Evolutionary conservation across 2,113 vertebrate species (phyloP), one percentile per base, ranked within the genome.

Genomic region (Nesogale talazaci): DNA sequence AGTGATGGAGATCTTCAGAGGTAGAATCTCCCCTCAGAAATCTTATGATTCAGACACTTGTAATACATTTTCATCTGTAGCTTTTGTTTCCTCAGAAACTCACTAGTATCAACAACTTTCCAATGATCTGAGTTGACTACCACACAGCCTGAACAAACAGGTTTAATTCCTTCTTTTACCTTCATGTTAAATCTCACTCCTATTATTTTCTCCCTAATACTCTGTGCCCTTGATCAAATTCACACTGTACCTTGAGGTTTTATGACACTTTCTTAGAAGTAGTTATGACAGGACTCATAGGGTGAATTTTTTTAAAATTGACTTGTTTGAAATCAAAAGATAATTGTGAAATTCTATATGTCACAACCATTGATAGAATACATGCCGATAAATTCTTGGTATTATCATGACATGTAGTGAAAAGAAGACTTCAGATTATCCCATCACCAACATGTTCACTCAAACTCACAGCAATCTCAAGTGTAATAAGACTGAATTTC

Each of bases 301-400:
- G 46, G 46, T 52, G 95, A 77, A 97, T 14, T 42, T 76, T 36
- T 88, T 96, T 38, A 38, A 31, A 79, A 27, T 95, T 95, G 86
- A 97, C 97, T 95, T 95, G 86, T 97, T 97, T 97, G 87, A 94
- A 74, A 96, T 94, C 97, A 96, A 94, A 70, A 31, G 67, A 19
- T 19, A 70, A 70, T 34, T 67, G 95, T 88, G 91, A 97, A 95
- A 87, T 94, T 52, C 94, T n/a, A 61, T 84, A 91, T 94, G 89
- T 94, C 91, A 96, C 94, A 93, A 88, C 88, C 83, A 61, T 85
- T 52, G 94, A 75, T 93, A 96, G 95, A 95, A 97, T 93, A 31
- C 90, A 63, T 89, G 81, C 31, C 69, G 92, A 80, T 88, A 95
- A 93, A 52, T 61, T 61, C 59, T 61, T 61, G 22, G 59, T 56